phyloP scores from a whole-genome alignment of 2,113 vertebrate species.

The Physeter macrocephalus region DNA sequence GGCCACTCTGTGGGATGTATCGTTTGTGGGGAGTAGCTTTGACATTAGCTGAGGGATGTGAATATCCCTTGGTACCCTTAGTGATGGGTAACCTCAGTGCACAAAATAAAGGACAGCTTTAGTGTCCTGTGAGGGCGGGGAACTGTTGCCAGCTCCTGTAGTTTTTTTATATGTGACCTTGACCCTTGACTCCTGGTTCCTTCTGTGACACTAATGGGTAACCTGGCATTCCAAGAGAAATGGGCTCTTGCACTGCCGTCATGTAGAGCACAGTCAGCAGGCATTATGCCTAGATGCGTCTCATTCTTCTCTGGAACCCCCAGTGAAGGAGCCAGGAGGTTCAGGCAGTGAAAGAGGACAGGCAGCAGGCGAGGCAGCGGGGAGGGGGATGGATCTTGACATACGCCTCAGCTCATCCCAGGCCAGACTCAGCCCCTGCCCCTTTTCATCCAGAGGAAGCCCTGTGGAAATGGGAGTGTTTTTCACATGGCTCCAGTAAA shows the following conservation, averaged over 20 bases:
- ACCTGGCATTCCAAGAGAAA: background rate
- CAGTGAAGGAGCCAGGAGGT: background rate
- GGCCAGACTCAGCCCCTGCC: background rate
- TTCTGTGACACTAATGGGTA: background rate
- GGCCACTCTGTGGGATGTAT: background rate
- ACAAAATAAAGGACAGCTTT: background rate
- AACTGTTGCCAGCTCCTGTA: background rate
- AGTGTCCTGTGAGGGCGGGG: background rate
- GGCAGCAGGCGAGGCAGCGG: background rate
- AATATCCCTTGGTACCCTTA: background rate
- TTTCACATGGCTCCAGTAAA: background rate
- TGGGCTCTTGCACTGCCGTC: background rate
- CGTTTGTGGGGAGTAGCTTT: background rate
- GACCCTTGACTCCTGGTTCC: background rate
- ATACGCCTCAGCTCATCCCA: background rate
- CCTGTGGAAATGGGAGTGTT: background rate
- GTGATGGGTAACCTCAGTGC: background rate
- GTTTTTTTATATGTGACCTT: background rate
- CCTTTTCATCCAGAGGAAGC: too few species aligned
- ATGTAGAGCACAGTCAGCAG: background rate
- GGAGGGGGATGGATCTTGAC: fast-evolving
- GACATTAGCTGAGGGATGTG: background rate
- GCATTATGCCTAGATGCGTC: background rate
- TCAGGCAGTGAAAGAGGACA: background rate
- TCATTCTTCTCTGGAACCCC: background rate